Conservation (phyloP, 2,888 invertebrate genomes). For the Apoda limacodes region DNA sequence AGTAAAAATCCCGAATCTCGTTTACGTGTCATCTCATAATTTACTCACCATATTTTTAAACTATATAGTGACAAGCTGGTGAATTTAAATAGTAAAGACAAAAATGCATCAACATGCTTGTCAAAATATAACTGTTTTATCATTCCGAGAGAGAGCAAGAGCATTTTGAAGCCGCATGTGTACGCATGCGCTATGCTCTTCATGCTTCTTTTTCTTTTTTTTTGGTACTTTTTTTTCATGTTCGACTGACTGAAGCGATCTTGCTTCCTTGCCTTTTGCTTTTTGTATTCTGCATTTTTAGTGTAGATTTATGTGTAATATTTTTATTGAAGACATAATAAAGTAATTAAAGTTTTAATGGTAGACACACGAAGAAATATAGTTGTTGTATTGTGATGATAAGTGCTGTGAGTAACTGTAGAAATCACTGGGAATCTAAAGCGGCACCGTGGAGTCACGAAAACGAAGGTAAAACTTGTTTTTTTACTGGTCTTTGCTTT, state of each 20-base stretch:
- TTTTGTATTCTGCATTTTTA: conserved; percentile 42
- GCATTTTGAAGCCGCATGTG: conserved; percentile 26
- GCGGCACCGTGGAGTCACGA: conserved; percentile 72
- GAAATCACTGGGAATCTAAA: conserved; percentile 64
- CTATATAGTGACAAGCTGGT: too few relatives aligned
- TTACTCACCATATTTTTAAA: too few relatives aligned
- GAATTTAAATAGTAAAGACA: too few relatives aligned
- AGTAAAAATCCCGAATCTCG: too few relatives aligned
- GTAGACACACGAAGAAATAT: conserved; percentile 43
- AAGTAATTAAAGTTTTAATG: conserved; percentile 44
- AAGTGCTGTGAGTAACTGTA: conserved; percentile 68
- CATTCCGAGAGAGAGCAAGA: too few relatives aligned
- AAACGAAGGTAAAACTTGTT: conserved; percentile 71
- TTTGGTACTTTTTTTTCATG: conserved; percentile 68
- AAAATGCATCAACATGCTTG: too few relatives aligned
- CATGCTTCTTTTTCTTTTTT: conserved; percentile 52
- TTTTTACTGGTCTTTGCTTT: too few relatives aligned
- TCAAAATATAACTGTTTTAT: conserved; percentile 47
- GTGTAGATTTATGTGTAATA: conserved; percentile 44
- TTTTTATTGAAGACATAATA: conserved; percentile 38
- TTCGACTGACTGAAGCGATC: too few relatives aligned
- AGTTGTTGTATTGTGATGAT: conserved; percentile 65
- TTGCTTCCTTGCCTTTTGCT: too few relatives aligned
- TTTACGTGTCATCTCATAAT: too few relatives aligned
- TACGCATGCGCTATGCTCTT: conserved; percentile 57